A percentile compares a stretch with the other conserved stretches of the same genome.
phyloP scores from a whole-genome alignment of 2,888 invertebrate species.

The Steinernema hermaphroditum region DNA sequence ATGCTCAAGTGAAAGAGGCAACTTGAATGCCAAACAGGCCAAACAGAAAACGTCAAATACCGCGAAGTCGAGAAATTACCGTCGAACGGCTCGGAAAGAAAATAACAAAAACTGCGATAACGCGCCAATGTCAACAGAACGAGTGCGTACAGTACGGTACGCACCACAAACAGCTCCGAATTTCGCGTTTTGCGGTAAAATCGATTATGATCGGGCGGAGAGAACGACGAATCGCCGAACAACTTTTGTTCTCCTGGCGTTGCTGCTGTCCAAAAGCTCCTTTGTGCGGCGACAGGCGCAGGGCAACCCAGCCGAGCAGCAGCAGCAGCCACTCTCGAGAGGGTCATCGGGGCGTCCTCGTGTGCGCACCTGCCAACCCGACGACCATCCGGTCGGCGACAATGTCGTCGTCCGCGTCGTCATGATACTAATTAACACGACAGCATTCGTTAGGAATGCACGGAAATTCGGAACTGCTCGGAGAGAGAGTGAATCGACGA shows the following conservation, averaged over 20 bases:
- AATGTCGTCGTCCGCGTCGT: no score
- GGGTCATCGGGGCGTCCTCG: background rate
- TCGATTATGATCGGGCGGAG: background rate
- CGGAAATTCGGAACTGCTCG: no score
- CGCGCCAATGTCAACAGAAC: background rate
- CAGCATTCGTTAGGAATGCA: no score
- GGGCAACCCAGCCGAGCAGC: background rate
- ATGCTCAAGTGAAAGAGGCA: no score
- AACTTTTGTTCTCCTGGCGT: slow-evolving; percentile 2
- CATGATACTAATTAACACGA: slow-evolving; percentile 4
- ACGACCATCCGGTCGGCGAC: no score
- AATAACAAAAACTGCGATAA: background rate
- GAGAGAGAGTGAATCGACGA: no score
- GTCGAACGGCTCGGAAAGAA: background rate
- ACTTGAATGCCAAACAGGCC: background rate
- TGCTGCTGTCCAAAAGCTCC: background rate
- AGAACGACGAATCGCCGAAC: no score
- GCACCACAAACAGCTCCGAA: background rate
- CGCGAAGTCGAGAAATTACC: background rate
- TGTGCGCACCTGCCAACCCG: background rate
- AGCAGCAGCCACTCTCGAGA: background rate
- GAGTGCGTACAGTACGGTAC: background rate
- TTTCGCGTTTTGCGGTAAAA: background rate
- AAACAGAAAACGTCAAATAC: background rate
- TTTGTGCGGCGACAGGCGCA: background rate